phyloP scores from a whole-genome alignment of 2,797 vertebrate species.

The Sylvia borin region DNA sequence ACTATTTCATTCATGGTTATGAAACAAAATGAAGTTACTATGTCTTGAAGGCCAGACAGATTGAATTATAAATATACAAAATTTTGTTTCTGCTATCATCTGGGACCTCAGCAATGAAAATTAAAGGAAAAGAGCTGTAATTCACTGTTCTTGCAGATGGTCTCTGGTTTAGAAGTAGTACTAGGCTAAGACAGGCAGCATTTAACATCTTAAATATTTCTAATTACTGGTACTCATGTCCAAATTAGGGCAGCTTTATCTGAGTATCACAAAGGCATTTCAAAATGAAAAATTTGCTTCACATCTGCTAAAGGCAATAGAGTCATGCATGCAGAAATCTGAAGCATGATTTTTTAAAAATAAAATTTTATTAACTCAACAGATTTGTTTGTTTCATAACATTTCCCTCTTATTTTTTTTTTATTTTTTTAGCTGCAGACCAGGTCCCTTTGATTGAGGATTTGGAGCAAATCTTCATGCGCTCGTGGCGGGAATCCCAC shows the following conservation, averaged over 20 bases:
- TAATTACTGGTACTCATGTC: neutral
- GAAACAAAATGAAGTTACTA: neutral
- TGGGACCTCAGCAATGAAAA: neutral
- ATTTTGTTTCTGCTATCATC: neutral
- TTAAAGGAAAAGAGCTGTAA: neutral
- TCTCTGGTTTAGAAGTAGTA: neutral
- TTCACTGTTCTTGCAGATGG: neutral
- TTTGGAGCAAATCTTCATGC: slow-evolving; percentile 96
- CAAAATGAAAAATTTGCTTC: neutral
- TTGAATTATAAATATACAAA: neutral
- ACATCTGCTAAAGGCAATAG: neutral
- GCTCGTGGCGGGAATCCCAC: slow-evolving; percentile 94
- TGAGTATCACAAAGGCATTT: neutral
- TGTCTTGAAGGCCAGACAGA: neutral
- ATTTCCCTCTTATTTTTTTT: neutral
- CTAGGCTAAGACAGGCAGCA: neutral
- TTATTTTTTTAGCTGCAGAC: slow-evolving; percentile 83
- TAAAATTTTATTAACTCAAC: neutral
- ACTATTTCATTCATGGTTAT: neutral
- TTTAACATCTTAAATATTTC: neutral
- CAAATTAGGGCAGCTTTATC: neutral
- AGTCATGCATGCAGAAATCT: neutral
- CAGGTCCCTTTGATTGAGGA: slow-evolving; percentile 96
- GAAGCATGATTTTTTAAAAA: neutral
- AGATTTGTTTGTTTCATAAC: neutral